Evolutionary conservation across 2,888 invertebrate species (phyloP).

Genomic region (Melanotus villosus): DNA sequence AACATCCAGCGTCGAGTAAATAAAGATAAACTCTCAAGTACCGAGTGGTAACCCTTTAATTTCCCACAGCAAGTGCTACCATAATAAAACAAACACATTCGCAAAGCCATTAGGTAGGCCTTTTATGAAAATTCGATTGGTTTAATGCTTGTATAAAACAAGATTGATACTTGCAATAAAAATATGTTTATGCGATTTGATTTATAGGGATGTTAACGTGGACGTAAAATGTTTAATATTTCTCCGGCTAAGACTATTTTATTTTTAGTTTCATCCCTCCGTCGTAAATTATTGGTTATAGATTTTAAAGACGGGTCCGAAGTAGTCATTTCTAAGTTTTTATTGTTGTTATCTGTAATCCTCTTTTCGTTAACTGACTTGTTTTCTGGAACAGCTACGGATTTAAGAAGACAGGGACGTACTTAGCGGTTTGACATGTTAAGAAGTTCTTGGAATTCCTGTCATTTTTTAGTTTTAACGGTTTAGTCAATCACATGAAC

Average conservation of each 20-base stretch:
- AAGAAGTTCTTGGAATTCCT: no score
- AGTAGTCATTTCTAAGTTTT: constrained; percentile 34
- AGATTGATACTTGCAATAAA: constrained; percentile 57
- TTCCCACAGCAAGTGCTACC: constrained; percentile 28
- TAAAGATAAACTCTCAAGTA: constrained; percentile 29
- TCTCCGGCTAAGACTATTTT: constrained; percentile 46
- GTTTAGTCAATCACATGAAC: no score
- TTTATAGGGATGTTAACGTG: constrained; percentile 56
- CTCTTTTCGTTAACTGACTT: no score
- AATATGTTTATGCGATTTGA: constrained; percentile 56
- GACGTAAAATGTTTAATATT: constrained; percentile 51
- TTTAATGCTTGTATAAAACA: constrained; percentile 51
- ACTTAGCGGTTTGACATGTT: no score
- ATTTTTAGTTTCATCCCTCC: constrained; percentile 41
- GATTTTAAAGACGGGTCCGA: constrained; percentile 40
- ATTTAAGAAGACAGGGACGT: no score
- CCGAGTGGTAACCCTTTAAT: constrained; percentile 39
- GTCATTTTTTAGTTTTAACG: no score
- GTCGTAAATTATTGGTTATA: constrained; percentile 50
- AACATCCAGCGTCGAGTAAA: constrained; percentile 20
- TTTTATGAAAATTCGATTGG: constrained; percentile 42
- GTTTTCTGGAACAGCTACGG: no score
- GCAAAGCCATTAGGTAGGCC: constrained; percentile 37
- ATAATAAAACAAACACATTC: constrained; percentile 41
- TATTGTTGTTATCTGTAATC: constrained; percentile 33